Percentiles rank a stretch among this genome's conserved stretches.
These are phyloP conservation scores for Drosophila ustulata DNA, from an alignment of 2,888 invertebrate genomes.

Conservation along the genomic window DNA sequence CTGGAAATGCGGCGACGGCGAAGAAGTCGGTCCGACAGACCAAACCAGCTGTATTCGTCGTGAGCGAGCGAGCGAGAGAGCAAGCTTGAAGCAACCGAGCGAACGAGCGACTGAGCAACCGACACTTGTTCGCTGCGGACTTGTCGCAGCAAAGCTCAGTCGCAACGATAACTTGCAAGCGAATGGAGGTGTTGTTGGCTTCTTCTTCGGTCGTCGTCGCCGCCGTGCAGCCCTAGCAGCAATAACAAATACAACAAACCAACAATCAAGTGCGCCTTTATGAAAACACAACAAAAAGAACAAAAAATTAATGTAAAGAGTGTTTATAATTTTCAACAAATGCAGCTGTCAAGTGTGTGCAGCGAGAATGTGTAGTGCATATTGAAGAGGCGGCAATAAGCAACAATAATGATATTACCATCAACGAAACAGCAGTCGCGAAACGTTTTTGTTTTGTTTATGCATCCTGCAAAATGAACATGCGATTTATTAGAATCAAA, in stretches of 20 bases:
- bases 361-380: conserved; percentile 37
- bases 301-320: conserved; percentile 29
- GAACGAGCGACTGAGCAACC: conserved; percentile 38
- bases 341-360: conserved; percentile 66
- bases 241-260: conserved; percentile 49
- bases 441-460: conserved; percentile 39
- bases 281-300: conserved; percentile 46
- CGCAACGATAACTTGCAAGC: conserved; percentile 85
- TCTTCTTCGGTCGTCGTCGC: conserved; percentile 60
- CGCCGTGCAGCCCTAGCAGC: conserved; percentile 66
- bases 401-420: conserved; percentile 13
- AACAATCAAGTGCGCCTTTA: conserved; percentile 60
- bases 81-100: conserved; percentile 36
- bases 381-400: conserved; percentile 29
- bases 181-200: conserved; percentile 85
- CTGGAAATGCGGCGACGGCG: conserved; percentile 58
- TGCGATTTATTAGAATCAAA: conserved; percentile 27
- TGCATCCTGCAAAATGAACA: conserved; percentile 48
- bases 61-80: conserved; percentile 5
- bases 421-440: not conserved
- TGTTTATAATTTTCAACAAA: conserved; percentile 53
- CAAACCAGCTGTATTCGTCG: not conserved
- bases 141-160: conserved; percentile 83
- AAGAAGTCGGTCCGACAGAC: conserved; percentile 9
- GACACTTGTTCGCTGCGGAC: conserved; percentile 81